These are phyloP conservation scores for Drosophila neocordata DNA, from an alignment of 1,140 invertebrate species.

Conservation along the genomic window DNA sequence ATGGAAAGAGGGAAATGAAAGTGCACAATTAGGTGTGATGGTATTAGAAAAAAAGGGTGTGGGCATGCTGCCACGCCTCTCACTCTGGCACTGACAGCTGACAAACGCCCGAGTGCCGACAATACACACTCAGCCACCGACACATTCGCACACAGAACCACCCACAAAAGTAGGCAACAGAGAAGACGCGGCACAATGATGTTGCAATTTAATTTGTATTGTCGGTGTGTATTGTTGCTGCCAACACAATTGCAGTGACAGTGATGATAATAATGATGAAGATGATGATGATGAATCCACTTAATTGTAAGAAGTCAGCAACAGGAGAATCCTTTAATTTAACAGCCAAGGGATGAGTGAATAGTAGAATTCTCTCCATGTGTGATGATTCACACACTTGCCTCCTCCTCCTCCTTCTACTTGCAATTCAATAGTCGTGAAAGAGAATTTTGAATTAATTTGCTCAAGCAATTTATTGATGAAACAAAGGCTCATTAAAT, in stretches of 20 bases:
- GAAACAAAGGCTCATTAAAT: conserved; percentile 35
- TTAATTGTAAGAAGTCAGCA: conserved; percentile 49
- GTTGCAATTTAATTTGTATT: conserved; percentile 80
- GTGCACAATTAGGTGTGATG: conserved; percentile 37
- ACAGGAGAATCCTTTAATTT: conserved; percentile 63
- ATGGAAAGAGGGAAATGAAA: conserved; percentile 67
- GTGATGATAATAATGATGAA: conserved; percentile 39
- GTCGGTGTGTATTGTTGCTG: conserved; percentile 52
- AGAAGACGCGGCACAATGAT: conserved; percentile 65
- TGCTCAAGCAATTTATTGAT: conserved; percentile 18
- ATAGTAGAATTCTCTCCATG: conserved; percentile 19
- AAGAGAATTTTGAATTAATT: conserved; percentile 11
- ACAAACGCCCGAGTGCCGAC: conserved; percentile 52
- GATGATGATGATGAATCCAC: conserved; percentile 70
- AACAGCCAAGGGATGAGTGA: conserved; percentile 58
- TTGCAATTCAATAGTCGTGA: neutral
- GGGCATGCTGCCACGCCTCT: conserved; percentile 33
- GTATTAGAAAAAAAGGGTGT: conserved; percentile 39
- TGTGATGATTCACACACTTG: neutral
- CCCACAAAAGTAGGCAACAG: conserved; percentile 70
- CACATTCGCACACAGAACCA: neutral
- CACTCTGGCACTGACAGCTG: conserved; percentile 59
- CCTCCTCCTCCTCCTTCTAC: neutral
- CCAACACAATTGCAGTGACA: conserved; percentile 64
- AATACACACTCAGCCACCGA: neutral